Conservation (phyloP, 2,888 invertebrate species). For the Portevinia maculata region DNA sequence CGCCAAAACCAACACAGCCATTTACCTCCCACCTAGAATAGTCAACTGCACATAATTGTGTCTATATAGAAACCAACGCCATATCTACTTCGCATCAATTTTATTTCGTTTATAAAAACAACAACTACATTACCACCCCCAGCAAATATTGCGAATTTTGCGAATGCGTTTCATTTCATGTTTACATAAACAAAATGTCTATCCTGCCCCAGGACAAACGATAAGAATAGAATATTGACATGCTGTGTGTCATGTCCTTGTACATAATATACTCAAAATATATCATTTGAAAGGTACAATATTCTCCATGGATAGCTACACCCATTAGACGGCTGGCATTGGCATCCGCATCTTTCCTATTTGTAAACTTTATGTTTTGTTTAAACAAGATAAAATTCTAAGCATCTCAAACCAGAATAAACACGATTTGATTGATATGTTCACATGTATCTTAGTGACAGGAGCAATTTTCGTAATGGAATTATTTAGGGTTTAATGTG, state of each 20-base stretch:
- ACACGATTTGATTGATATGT: slow-evolving; percentile 33
- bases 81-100: background rate
- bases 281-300: background rate
- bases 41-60: background rate
- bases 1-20: background rate
- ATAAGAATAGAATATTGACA: slow-evolving; percentile 31
- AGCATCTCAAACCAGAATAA: background rate
- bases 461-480: slow-evolving; percentile 32
- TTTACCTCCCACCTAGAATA: too few species aligned
- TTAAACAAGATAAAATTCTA: slow-evolving; percentile 7
- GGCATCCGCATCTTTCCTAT: background rate
- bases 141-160: slow-evolving; percentile 10
- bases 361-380: slow-evolving; percentile 34
- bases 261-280: background rate
- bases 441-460: background rate
- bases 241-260: slow-evolving; percentile 46
- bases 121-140: background rate
- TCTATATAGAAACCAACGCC: background rate
- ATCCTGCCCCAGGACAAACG: background rate
- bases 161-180: slow-evolving; percentile 19
- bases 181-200: background rate
- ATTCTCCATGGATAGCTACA: slow-evolving; percentile 19
- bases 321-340: background rate
- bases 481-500: slow-evolving; percentile 2
- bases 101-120: slow-evolving; percentile 16